Evolutionary conservation across 2,113 vertebrate genomes (phyloP).

Genomic region (Geococcyx californianus): DNA sequence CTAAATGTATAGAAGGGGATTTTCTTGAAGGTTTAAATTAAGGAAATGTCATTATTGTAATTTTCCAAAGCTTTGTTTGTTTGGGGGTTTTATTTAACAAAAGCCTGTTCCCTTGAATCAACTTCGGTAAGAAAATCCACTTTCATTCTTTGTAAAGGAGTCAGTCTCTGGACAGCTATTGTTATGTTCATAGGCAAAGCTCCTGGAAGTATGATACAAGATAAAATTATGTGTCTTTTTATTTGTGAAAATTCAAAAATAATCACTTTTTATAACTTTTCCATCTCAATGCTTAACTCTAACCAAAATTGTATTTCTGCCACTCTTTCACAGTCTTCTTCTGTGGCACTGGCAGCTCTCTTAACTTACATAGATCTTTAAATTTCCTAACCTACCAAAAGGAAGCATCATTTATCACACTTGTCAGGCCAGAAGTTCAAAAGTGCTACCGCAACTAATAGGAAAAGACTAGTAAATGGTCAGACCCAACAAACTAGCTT

Average conservation of each 20-base stretch:
- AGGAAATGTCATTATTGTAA: neutral
- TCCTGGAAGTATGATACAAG: neutral
- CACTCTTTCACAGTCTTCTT: neutral
- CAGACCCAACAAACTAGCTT: neutral
- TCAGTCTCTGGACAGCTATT: neutral
- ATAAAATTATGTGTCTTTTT: neutral
- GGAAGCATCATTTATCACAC: neutral
- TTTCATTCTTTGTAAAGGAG: neutral
- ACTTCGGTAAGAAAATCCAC: neutral
- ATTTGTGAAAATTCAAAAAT: neutral
- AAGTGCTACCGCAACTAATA: neutral
- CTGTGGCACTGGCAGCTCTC: neutral
- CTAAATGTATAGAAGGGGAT: neutral
- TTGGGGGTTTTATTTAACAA: neutral
- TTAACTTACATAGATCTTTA: neutral
- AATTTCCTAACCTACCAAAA: neutral
- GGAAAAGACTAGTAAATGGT: neutral
- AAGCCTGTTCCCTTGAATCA: neutral
- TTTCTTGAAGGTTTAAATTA: neutral
- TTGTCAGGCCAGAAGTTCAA: neutral
- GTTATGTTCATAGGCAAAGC: neutral
- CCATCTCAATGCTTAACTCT: neutral
- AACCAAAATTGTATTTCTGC: neutral
- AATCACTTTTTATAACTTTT: neutral
- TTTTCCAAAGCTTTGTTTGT: neutral